Percentiles rank a stretch among this genome's conserved stretches.
Evolutionary conservation across 2,888 invertebrate species (phyloP).

Genomic region (Mythimna albipuncta): DNA sequence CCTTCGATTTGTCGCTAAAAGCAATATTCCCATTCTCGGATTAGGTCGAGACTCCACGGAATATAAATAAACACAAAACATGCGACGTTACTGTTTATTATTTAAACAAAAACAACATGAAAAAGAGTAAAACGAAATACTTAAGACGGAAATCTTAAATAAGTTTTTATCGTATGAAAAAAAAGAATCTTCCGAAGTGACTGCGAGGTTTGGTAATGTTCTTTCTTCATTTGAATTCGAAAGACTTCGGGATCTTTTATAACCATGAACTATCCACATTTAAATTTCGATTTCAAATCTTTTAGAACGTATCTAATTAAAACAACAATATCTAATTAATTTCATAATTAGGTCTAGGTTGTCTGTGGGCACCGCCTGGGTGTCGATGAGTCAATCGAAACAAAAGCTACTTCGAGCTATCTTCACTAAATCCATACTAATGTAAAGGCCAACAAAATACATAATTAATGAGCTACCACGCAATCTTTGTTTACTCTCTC

Average conservation of each 20-base stretch:
- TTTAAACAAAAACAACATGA: neutral
- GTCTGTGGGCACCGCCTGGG: slow-evolving; percentile 48
- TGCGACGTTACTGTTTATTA: neutral
- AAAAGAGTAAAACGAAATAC: neutral
- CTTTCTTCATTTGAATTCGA: neutral
- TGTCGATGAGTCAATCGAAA: slow-evolving; percentile 60
- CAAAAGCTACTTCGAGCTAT: slow-evolving; percentile 50
- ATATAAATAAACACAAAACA: neutral
- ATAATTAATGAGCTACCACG: slow-evolving; percentile 50
- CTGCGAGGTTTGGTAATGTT: neutral
- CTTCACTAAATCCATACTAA: slow-evolving; percentile 48
- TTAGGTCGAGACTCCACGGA: neutral
- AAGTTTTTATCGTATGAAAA: too few relatives aligned
- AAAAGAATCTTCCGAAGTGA: neutral
- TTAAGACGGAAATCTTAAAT: neutral
- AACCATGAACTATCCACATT: slow-evolving; percentile 8
- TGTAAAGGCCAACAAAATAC: slow-evolving; percentile 49
- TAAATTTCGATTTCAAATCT: slow-evolving; percentile 21
- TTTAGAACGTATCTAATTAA: slow-evolving; percentile 37
- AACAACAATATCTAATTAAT: slow-evolving; percentile 50
- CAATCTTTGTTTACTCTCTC: slow-evolving; percentile 43
- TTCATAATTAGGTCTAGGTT: slow-evolving; percentile 57
- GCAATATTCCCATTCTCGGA: neutral
- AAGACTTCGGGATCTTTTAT: neutral
- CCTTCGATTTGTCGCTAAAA: slow-evolving; percentile 1